phyloP scores from a whole-genome alignment of 2,113 vertebrate species.

The Rhinolophus ferrumequinum region DNA sequence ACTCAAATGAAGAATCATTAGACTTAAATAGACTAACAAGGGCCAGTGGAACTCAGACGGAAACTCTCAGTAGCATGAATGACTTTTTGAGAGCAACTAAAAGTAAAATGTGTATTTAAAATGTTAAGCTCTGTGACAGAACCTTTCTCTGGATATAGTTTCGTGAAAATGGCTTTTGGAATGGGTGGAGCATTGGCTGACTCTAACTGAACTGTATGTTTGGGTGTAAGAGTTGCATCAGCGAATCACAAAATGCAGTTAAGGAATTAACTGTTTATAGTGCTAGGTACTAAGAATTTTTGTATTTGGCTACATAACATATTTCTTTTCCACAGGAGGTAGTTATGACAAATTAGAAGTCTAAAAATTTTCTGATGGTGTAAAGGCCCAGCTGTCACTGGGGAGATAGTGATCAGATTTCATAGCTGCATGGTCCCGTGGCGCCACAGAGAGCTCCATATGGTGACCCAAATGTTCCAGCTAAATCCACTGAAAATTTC shows the following conservation, averaged over 20 bases:
- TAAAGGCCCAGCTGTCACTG: slow-evolving; percentile 99
- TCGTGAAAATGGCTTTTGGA: slow-evolving; percentile 49
- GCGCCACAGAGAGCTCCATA: slow-evolving; percentile 98
- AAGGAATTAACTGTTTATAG: slow-evolving; percentile 82
- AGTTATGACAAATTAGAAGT: slow-evolving; percentile 99
- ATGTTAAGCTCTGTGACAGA: slow-evolving; percentile 17
- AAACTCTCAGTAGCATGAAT: neutral
- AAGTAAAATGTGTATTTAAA: slow-evolving; percentile 55
- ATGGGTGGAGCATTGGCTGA: slow-evolving; percentile 31
- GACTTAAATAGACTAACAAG: neutral
- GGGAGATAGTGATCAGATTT: slow-evolving; percentile 99
- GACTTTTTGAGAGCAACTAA: slow-evolving; percentile 28
- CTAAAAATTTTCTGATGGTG: slow-evolving; percentile 99
- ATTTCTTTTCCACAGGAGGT: slow-evolving; percentile 99
- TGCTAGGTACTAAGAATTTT: slow-evolving; percentile 85
- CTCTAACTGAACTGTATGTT: slow-evolving; percentile 54
- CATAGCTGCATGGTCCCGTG: slow-evolving; percentile 97
- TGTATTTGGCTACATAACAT: slow-evolving; percentile 94
- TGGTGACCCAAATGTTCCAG: slow-evolving; percentile 99
- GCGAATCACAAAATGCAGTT: slow-evolving; percentile 78
- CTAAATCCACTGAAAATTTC: slow-evolving; percentile 90
- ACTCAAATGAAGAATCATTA: neutral
- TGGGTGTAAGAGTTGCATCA: slow-evolving; percentile 64
- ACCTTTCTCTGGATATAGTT: slow-evolving; percentile 60
- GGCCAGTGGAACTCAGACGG: neutral